Conservation (phyloP, 2,888 invertebrate species). For the Oeneis ivallda region DNA sequence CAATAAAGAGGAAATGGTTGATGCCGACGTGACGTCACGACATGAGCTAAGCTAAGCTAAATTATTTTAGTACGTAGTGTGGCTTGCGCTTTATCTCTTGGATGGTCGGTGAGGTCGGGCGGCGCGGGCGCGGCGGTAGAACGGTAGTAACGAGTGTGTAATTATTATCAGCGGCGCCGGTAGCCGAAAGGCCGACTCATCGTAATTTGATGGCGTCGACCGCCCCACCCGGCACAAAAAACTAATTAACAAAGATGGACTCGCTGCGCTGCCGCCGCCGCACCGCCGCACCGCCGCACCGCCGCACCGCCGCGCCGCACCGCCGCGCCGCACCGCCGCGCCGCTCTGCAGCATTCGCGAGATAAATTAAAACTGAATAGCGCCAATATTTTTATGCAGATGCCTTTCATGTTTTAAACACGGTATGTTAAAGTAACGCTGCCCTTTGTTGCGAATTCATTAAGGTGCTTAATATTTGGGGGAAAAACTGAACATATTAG, state of each 20-base stretch:
- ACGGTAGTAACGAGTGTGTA: constrained; percentile 82
- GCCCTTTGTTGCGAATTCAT: constrained; percentile 23
- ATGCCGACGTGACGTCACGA: too few relatives aligned
- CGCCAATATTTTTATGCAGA: constrained; percentile 26
- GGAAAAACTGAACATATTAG: neutral
- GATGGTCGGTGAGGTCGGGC: constrained; percentile 31
- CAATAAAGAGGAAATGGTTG: too few relatives aligned
- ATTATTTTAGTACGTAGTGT: too few relatives aligned
- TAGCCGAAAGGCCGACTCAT: constrained; percentile 81
- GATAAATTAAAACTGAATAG: constrained; percentile 38
- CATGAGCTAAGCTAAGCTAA: too few relatives aligned
- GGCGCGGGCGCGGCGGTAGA: constrained; percentile 58
- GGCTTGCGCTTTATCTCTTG: neutral
- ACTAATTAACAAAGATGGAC: constrained; percentile 79
- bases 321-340: too few relatives aligned
- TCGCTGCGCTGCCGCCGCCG: constrained; percentile 44
- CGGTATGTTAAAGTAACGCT: constrained; percentile 14
- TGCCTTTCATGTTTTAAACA: constrained; percentile 13
- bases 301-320: too few relatives aligned
- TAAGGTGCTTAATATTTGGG: constrained; percentile 8
- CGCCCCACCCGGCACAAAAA: constrained; percentile 76
- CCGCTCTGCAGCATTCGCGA: constrained; percentile 40
- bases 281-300: constrained; percentile 36
- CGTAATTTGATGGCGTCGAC: constrained; percentile 81
- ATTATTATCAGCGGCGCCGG: constrained; percentile 72